These are phyloP conservation scores for Cerceris ruficornis DNA, from an alignment of 2,888 invertebrate species.

Conservation along the genomic window DNA sequence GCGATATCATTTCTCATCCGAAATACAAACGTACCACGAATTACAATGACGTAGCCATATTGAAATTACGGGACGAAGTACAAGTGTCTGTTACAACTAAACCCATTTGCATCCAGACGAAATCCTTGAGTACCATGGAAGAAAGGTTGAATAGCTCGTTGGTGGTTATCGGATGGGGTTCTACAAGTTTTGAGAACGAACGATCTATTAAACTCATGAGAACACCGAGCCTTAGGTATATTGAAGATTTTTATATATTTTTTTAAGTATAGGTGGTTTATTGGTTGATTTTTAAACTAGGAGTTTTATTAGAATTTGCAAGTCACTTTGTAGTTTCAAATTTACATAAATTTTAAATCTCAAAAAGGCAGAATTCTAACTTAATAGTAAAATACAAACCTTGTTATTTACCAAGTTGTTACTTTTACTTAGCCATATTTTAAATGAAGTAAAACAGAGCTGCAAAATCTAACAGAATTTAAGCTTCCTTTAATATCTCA, in stretches of 20 bases:
- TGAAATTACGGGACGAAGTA: slow-evolving; percentile 66
- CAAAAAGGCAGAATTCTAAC: too few species aligned
- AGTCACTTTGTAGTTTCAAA: too few species aligned
- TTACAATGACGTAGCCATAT: slow-evolving; percentile 75
- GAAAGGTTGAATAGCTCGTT: slow-evolving; percentile 56
- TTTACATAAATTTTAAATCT: too few species aligned
- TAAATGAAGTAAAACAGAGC: too few species aligned
- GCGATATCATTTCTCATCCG: slow-evolving; percentile 69
- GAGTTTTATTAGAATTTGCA: neutral
- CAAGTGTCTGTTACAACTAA: slow-evolving; percentile 59
- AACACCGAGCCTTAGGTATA: slow-evolving; percentile 70
- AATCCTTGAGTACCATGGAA: slow-evolving; percentile 37
- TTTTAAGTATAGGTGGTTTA: neutral
- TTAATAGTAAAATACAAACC: too few species aligned
- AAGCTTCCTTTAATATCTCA: too few species aligned
- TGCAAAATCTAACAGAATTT: too few species aligned
- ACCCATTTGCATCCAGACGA: slow-evolving; percentile 75
- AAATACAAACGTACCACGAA: slow-evolving; percentile 65
- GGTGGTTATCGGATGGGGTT: slow-evolving; percentile 74
- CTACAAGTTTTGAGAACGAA: slow-evolving; percentile 52
- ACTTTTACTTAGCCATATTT: too few species aligned
- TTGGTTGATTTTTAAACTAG: neutral
- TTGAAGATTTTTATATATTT: neutral
- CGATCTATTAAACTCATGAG: slow-evolving; percentile 65
- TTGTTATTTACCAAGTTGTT: too few species aligned